Percentiles rank a stretch among this genome's conserved stretches.
These are phyloP conservation scores for Phenacoccus solenopsis DNA, from an alignment of 1,140 invertebrate genomes.

Conservation along the genomic window DNA sequence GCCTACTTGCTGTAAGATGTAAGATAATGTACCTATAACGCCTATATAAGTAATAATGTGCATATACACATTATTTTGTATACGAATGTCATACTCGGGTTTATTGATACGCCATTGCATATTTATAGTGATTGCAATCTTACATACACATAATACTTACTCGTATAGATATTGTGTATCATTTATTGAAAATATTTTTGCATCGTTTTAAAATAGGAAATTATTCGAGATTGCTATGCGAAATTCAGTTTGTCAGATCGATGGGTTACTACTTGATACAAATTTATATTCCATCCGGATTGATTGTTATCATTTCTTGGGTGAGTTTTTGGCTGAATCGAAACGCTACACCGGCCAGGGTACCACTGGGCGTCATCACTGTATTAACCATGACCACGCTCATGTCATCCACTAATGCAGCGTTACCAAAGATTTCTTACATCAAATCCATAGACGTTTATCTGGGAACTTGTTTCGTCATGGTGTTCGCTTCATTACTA, in stretches of 20 bases:
- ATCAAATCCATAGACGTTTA: conserved; percentile 97
- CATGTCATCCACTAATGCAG: conserved; percentile 94
- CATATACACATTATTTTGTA: too few relatives aligned
- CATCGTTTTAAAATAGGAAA: too few relatives aligned
- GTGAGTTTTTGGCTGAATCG: conserved; percentile 89
- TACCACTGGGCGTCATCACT: conserved; percentile 89
- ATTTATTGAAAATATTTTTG: too few relatives aligned
- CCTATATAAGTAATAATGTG: too few relatives aligned
- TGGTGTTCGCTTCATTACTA: conserved; percentile 87
- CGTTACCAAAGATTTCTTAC: conserved; percentile 94
- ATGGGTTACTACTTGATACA: conserved; percentile 99
- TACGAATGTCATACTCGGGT: too few relatives aligned
- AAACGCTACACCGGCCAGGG: conserved; percentile 89
- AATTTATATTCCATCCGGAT: conserved; percentile 94
- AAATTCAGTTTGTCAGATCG: conserved; percentile 92
- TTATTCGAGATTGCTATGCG: conserved; percentile 90
- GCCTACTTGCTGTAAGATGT: too few relatives aligned
- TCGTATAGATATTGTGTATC: too few relatives aligned
- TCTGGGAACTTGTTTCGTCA: conserved; percentile 92
- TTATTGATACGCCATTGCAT: too few relatives aligned
- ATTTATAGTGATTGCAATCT: too few relatives aligned
- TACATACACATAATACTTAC: too few relatives aligned
- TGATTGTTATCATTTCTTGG: conserved; percentile 98
- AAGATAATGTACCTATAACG: too few relatives aligned
- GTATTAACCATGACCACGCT: conserved; percentile 96